Conservation (phyloP, 2,888 invertebrate genomes). For the Antheraea yamamai region DNA sequence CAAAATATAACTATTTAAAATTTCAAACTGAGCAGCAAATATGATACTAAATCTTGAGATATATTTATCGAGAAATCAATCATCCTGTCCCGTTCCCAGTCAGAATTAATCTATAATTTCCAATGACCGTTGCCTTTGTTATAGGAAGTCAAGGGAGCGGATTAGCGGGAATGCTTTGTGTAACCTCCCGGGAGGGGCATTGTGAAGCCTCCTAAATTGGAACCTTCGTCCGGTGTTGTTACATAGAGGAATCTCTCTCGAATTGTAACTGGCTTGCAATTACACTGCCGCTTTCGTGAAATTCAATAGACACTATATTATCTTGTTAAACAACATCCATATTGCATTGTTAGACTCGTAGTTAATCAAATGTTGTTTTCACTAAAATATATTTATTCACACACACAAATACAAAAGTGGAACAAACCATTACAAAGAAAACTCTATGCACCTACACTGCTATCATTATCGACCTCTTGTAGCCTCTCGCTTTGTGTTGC, state of each 20-base stretch:
- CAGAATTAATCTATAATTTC: slow-evolving; percentile 24
- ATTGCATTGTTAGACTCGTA: background rate
- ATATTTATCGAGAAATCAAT: background rate
- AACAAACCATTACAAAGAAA: no score
- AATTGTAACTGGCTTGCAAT: slow-evolving; percentile 9
- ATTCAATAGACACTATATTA: background rate
- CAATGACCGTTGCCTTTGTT: slow-evolving; percentile 13
- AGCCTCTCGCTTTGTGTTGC: no score
- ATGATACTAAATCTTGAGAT: background rate
- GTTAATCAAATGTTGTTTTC: background rate
- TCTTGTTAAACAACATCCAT: background rate
- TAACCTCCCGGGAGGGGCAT: background rate
- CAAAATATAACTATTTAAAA: background rate
- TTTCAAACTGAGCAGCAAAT: background rate
- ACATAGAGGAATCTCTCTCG: slow-evolving; percentile 2
- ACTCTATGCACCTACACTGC: no score
- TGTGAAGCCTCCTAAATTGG: slow-evolving; percentile 1
- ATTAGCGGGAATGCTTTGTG: slow-evolving; percentile 12
- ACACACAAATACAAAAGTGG: no score
- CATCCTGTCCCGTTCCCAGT: slow-evolving; percentile 30
- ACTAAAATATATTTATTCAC: no score
- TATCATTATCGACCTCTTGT: no score
- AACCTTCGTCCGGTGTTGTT: slow-evolving; percentile 8
- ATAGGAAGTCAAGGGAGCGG: slow-evolving; percentile 10
- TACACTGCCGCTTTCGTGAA: slow-evolving; percentile 2